Conservation (phyloP, 2,888 invertebrate genomes). For the Andrena flavipes region DNA sequence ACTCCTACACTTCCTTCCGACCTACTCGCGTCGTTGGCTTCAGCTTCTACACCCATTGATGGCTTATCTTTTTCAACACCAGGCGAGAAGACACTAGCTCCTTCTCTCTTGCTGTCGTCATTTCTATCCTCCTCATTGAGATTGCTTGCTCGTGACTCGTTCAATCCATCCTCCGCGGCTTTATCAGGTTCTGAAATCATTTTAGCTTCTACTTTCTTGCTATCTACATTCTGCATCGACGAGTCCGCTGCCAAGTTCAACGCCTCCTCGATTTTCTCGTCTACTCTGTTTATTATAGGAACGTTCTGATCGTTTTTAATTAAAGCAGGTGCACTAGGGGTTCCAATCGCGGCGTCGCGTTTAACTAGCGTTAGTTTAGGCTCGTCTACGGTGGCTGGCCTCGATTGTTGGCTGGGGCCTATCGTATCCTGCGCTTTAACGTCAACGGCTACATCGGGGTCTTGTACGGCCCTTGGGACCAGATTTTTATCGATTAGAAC, state of each 20-base stretch:
- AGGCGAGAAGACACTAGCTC: neutral
- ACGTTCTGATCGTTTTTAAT: neutral
- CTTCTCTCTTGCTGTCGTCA: neutral
- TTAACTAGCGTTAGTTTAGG: neutral
- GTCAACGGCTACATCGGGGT: slow-evolving; percentile 54
- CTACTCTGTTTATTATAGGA: too few species aligned
- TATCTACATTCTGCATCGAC: neutral
- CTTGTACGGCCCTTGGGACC: slow-evolving; percentile 69
- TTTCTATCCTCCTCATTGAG: neutral
- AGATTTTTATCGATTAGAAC: slow-evolving; percentile 71
- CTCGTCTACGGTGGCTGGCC: slow-evolving; percentile 9
- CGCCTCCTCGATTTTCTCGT: neutral
- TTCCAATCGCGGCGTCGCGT: neutral
- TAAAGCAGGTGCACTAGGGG: neutral
- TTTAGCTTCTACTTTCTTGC: neutral
- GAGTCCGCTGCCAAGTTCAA: neutral
- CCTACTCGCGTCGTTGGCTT: neutral
- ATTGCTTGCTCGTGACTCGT: neutral
- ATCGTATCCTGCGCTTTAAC: slow-evolving; percentile 44
- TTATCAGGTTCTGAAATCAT: neutral
- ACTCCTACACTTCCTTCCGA: slow-evolving; percentile 7
- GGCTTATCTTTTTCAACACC: neutral
- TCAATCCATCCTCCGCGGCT: neutral
- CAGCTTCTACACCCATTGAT: neutral
- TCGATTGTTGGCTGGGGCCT: slow-evolving; percentile 32